phyloP scores from a whole-genome alignment of 2,888 invertebrate species.

The Melanophora roralis region DNA sequence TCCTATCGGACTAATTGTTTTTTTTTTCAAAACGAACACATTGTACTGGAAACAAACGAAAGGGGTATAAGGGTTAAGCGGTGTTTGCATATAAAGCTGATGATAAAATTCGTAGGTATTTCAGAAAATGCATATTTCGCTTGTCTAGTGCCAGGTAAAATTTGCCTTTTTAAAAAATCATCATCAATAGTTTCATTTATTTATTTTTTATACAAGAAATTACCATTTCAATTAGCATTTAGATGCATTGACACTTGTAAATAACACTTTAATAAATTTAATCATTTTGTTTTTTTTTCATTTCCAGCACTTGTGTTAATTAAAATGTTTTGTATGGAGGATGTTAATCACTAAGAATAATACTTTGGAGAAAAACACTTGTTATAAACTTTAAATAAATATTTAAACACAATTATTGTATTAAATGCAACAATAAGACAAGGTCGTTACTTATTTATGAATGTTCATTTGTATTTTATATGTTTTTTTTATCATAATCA shows the following conservation, averaged over 20 bases:
- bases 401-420: slow-evolving; percentile 25
- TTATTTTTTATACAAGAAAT: background rate
- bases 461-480: background rate
- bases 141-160: too few relatives aligned
- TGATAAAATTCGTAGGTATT: too few relatives aligned
- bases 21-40: too few relatives aligned
- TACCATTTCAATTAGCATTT: slow-evolving; percentile 44
- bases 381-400: slow-evolving; percentile 39
- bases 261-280: slow-evolving; percentile 43
- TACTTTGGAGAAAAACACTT: background rate
- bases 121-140: too few relatives aligned
- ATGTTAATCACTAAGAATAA: slow-evolving; percentile 28
- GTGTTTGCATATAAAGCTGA: too few relatives aligned
- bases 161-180: too few relatives aligned
- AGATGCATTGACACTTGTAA: slow-evolving; percentile 37
- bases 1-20: too few relatives aligned
- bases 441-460: slow-evolving; percentile 31
- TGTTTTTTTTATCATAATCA: slow-evolving; percentile 22
- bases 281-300: slow-evolving; percentile 1
- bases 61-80: too few relatives aligned
- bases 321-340: slow-evolving; percentile 24
- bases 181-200: background rate
- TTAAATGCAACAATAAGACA: slow-evolving; percentile 35
- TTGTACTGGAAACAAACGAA: too few relatives aligned
- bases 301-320: background rate